phyloP scores from a whole-genome alignment of 2,797 vertebrate species.

The Sardinella longiceps region DNA sequence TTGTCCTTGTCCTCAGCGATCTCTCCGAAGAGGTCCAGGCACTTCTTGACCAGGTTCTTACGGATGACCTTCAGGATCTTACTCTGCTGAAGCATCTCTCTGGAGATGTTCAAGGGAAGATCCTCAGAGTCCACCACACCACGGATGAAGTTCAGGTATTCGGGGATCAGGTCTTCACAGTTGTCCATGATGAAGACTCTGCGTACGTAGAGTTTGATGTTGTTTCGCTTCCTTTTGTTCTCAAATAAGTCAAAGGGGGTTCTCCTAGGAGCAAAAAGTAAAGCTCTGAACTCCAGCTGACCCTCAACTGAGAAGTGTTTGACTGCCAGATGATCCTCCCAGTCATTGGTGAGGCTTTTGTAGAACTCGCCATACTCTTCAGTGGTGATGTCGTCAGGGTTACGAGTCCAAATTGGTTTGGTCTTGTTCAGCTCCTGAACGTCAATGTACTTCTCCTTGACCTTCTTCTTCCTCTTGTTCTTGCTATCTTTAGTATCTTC shows the following conservation, averaged over 20 bases:
- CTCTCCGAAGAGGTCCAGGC: conserved; percentile 63
- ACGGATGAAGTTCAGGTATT: conserved; percentile 87
- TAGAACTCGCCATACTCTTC: conserved; percentile 95
- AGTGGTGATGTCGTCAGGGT: conserved; percentile 84
- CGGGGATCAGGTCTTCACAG: not conserved
- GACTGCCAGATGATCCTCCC: conserved; percentile 74
- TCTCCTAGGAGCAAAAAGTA: conserved; percentile 87
- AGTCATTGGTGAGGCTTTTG: conserved; percentile 82
- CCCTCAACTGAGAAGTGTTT: conserved; percentile 87
- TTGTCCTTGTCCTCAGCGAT: conserved; percentile 91
- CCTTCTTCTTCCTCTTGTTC: conserved; percentile 10
- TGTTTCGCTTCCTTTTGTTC: conserved; percentile 91
- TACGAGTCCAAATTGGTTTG: conserved; percentile 73
- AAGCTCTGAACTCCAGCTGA: conserved; percentile 89
- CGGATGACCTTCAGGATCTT: conserved; percentile 19
- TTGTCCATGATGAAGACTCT: conserved; percentile 7
- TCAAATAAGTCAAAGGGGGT: conserved; percentile 92
- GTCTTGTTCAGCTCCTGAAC: conserved; percentile 92
- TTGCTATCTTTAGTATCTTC: not conserved
- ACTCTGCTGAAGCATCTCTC: conserved; percentile 12
- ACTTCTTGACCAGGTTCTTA: conserved; percentile 6
- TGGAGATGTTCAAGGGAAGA: conserved; percentile 80
- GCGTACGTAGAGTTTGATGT: conserved; percentile 1
- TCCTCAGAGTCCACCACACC: conserved; percentile 95
- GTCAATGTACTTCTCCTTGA: conserved; percentile 50